Base-by-base conservation (phyloP, 2,888 invertebrate species). In the Ramazzottius varieornatus region DNA sequence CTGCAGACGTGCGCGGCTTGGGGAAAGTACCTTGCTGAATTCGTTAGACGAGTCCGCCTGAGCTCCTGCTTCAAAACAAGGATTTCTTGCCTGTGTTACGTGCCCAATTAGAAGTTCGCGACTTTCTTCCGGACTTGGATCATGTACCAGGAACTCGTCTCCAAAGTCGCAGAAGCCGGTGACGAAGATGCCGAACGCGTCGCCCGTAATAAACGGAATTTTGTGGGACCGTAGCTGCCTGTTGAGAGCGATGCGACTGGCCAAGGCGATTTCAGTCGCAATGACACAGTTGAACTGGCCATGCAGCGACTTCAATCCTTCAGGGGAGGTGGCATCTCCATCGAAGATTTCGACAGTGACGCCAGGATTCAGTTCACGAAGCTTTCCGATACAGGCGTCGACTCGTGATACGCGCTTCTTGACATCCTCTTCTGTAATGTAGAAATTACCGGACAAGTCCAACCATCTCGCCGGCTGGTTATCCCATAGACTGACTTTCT, bases 101-200 rank as follows among this genome's bases (percentile, higher is more conserved):
- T 40, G 40, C 8, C 40, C 40, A 33, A 77, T 71, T 66, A 75
- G 74, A 1, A 72, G 69, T 66, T 75, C 75, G 66, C 72, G 73
- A 0, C 33, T 32, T 33, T 66, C 65, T 68, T 76, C 76, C 54
- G 76, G 75, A 65, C 72, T 73, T 1, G 69, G 64, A 68, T 76
- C 76, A 54, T 69, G 64, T 1, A 76, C 72, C 63, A 75, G 73
- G 72, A 76, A 76, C 34, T 68, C 65, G 66, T 72, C 72, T 1
- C 76, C 76, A 72, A 76, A 75, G 68, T 76, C 76, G 70, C 73
- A 73, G 70, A 76, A 76, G 1, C 69, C 69, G 66, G 72, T 71
- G 66, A 71, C 70, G 69, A 74, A 73, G 32, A 75, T 69, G 1
- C 76, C 76, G 69, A 69, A 73, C 2, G 75, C 75, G 70, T 75